phyloP scores from a whole-genome alignment of 2,888 invertebrate species.

The Phyllotreta cruciferae region DNA sequence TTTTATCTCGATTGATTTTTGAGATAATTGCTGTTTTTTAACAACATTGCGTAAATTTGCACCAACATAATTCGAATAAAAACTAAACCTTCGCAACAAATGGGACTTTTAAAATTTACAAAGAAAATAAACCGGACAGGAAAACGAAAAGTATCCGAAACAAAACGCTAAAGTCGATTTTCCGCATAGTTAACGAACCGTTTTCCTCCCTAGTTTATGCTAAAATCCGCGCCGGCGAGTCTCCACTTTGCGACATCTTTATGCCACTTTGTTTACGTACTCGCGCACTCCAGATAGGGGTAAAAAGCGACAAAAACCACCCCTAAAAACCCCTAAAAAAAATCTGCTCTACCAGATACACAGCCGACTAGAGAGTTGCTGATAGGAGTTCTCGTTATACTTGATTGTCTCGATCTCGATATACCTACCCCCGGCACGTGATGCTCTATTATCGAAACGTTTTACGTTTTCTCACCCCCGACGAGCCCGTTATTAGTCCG shows the following conservation, averaged over 20 bases:
- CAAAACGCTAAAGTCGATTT: slow-evolving; percentile 8
- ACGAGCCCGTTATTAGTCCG: slow-evolving; percentile 24
- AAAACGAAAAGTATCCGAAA: no score
- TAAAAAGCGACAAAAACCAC: slow-evolving; percentile 1
- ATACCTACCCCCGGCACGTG: slow-evolving; percentile 25
- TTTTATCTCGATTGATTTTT: no score
- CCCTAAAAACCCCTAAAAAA: no score
- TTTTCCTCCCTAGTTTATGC: slow-evolving; percentile 11
- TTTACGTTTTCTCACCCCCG: slow-evolving; percentile 26
- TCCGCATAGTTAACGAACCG: slow-evolving; percentile 13
- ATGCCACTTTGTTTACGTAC: slow-evolving; percentile 7
- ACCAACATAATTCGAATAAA: no score
- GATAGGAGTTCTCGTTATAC: slow-evolving; percentile 30
- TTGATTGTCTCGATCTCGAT: slow-evolving; percentile 30
- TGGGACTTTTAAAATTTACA: no score
- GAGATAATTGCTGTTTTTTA: no score
- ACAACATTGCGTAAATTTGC: no score
- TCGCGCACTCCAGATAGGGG: slow-evolving; percentile 11
- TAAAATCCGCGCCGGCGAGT: background rate
- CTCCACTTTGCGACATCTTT: slow-evolving; percentile 9
- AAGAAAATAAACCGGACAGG: no score
- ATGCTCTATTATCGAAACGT: slow-evolving; percentile 31
- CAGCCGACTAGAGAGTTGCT: no score
- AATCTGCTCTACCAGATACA: no score
- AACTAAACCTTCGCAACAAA: no score